A percentile compares a stretch with the other conserved stretches of the same genome.
phyloP scores from a whole-genome alignment of 2,113 vertebrate species.

The Xiphophorus couchianus region DNA sequence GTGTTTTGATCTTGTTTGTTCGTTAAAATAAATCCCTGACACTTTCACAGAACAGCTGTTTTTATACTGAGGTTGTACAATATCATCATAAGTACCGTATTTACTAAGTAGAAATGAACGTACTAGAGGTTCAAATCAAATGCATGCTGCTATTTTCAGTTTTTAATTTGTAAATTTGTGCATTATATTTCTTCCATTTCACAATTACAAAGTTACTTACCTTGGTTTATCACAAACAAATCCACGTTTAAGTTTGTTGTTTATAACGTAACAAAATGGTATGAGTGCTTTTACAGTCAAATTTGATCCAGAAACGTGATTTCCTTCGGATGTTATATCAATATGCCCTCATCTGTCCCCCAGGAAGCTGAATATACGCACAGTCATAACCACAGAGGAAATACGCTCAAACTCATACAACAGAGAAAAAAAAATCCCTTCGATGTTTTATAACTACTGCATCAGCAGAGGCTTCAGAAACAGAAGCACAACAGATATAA shows the following conservation, averaged over 20 bases:
- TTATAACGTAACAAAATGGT: not conserved
- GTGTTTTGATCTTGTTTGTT: too few species aligned
- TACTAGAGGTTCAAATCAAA: not conserved
- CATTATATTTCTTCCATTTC: not conserved
- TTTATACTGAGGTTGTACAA: too few species aligned
- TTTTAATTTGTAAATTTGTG: not conserved
- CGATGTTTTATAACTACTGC: not conserved
- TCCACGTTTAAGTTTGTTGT: too few species aligned
- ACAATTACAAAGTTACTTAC: too few species aligned
- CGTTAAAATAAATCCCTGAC: too few species aligned
- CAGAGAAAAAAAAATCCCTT: not conserved
- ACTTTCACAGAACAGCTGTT: too few species aligned
- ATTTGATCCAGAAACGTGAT: slow-evolving; percentile 1
- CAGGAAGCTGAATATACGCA: not conserved
- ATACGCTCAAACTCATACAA: not conserved
- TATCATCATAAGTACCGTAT: not conserved
- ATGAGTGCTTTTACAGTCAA: not conserved
- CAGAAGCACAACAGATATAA: not conserved
- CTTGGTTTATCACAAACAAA: too few species aligned
- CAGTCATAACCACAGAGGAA: slow-evolving; percentile 44
- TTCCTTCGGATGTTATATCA: slow-evolving; percentile 25
- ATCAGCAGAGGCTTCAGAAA: slow-evolving; percentile 5
- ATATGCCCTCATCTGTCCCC: not conserved
- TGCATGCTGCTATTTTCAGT: not conserved
- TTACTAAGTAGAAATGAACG: not conserved